phyloP scores from a whole-genome alignment of 2,113 vertebrate species.

The Pionites leucogaster region DNA sequence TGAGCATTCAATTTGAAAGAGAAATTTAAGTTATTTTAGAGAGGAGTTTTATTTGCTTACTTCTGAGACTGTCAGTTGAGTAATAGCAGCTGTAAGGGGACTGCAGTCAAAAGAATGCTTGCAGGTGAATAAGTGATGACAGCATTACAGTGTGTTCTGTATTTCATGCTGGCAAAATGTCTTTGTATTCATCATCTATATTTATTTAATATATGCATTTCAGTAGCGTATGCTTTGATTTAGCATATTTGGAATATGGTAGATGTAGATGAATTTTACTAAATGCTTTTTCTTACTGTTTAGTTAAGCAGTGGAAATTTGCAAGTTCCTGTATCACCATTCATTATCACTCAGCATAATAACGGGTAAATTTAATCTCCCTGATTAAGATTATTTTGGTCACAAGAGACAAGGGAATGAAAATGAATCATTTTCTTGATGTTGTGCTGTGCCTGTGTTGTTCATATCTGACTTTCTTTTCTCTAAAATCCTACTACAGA shows the following conservation, averaged over 20 bases:
- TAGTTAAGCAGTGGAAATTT: constrained; percentile 1
- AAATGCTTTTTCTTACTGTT: neutral
- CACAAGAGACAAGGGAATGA: neutral
- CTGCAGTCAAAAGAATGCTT: neutral
- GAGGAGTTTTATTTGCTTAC: neutral
- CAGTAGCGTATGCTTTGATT: neutral
- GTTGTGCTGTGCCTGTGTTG: neutral
- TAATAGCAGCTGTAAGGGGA: neutral
- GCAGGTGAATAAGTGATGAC: neutral
- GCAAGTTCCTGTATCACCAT: neutral
- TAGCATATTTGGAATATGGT: neutral
- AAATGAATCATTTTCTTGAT: constrained; percentile 30
- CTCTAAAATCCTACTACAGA: constrained; percentile 50
- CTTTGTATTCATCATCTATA: neutral
- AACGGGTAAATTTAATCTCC: constrained; percentile 33
- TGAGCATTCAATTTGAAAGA: neutral
- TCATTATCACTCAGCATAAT: constrained; percentile 30
- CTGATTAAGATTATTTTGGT: constrained; percentile 39
- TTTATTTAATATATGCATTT: constrained; percentile 12
- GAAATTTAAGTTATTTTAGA: neutral
- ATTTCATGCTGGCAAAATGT: neutral
- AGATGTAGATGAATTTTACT: neutral
- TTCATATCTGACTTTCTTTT: constrained; percentile 25
- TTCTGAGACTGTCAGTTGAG: neutral
- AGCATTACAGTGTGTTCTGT: neutral